A percentile compares a stretch with the other conserved stretches of the same genome.
Conservation (phyloP, 53 echinoderm and acorn worm species). For the Holothuria scabra region DNA sequence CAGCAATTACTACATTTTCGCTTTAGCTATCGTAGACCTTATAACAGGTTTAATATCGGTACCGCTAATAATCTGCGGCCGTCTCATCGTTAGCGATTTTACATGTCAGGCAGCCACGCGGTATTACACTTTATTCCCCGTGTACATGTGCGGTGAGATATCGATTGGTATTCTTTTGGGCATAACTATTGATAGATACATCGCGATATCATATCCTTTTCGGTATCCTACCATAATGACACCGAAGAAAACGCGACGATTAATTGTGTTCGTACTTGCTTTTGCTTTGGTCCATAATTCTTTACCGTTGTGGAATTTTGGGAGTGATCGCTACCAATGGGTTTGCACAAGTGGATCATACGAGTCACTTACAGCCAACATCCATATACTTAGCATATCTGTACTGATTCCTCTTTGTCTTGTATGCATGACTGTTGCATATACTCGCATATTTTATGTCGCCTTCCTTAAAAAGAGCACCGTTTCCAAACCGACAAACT, state of each 20-base stretch:
- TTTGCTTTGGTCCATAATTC: not conserved
- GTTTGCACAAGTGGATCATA: not conserved
- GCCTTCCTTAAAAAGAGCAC: not conserved
- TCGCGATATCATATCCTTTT: slow-evolving; percentile 27
- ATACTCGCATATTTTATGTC: slow-evolving; percentile 15
- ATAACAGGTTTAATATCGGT: slow-evolving; percentile 4
- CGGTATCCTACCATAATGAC: slow-evolving; percentile 17
- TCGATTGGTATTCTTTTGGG: not conserved
- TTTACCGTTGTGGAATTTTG: slow-evolving; percentile 17
- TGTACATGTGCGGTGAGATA: not conserved
- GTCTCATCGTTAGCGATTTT: not conserved
- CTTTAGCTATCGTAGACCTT: not conserved
- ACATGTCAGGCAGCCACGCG: slow-evolving; percentile 1
- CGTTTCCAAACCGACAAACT: not conserved
- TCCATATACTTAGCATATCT: not conserved
- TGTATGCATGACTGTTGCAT: not conserved
- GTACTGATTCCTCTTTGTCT: not conserved
- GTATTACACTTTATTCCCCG: not conserved
- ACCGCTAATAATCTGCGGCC: not conserved
- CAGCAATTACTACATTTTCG: not conserved
- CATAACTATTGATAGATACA: slow-evolving; percentile 16
- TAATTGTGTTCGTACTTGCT: not conserved
- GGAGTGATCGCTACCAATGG: slow-evolving; percentile 3
- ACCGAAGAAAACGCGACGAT: not conserved
- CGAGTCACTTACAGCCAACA: not conserved